Conservation (phyloP, 2,797 vertebrate species). For the Typhlichthys eigenmanni region DNA sequence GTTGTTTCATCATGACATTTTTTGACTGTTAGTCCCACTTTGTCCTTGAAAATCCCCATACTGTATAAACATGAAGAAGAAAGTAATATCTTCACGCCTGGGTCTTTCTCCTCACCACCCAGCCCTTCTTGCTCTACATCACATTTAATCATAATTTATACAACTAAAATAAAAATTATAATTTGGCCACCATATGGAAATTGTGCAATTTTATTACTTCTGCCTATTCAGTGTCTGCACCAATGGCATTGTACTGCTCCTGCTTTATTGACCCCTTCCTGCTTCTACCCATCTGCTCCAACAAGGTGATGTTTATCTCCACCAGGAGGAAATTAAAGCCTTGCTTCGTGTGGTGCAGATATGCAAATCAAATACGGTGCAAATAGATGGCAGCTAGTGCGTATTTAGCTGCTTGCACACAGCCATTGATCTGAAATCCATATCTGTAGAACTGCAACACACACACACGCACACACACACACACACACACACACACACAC, state of each 20-base stretch:
- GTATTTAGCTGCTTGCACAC: conserved; percentile 44
- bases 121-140: conserved; percentile 40
- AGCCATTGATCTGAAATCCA: conserved; percentile 60
- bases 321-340: conserved; percentile 98
- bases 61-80: conserved; percentile 10
- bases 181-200: conserved; percentile 63
- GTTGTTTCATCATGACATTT: background rate
- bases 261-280: conserved; percentile 74
- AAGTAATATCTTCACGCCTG: conserved; percentile 3
- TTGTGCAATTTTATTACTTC: conserved; percentile 76
- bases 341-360: conserved; percentile 76
- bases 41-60: background rate
- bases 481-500: conserved; percentile 22
- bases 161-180: conserved; percentile 17
- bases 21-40: background rate
- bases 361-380: conserved; percentile 72
- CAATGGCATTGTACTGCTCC: conserved; percentile 67
- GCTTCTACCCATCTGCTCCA: conserved; percentile 89
- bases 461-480: conserved; percentile 21
- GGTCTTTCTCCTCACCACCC: conserved; percentile 8
- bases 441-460: too few species aligned
- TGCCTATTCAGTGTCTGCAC: conserved; percentile 63
- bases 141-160: conserved; percentile 63
- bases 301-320: conserved; percentile 97
- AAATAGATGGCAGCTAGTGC: conserved; percentile 65